Conservation (phyloP, 2,113 vertebrate genomes). For the Forbesichthys papilliferus region DNA sequence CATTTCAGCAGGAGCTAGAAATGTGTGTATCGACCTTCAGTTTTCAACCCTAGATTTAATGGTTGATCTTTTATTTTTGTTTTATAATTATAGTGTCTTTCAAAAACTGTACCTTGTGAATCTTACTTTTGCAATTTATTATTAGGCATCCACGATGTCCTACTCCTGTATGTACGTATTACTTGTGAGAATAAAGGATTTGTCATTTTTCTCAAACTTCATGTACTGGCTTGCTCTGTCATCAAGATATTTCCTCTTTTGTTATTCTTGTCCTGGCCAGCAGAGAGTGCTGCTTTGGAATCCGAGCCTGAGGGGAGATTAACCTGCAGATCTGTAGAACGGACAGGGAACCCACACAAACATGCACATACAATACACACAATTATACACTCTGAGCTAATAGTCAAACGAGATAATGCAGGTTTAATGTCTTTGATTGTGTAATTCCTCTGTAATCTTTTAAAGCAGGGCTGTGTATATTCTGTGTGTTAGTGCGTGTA, state of each 20-base stretch:
- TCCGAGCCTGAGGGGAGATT: constrained; percentile 65
- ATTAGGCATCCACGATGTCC: too few species aligned
- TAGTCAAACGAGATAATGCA: constrained; percentile 42
- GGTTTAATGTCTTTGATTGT: constrained; percentile 77
- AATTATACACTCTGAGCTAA: constrained; percentile 28
- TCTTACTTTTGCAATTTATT: too few species aligned
- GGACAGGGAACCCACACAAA: constrained; percentile 22
- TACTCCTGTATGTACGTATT: too few species aligned
- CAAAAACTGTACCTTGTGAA: too few species aligned
- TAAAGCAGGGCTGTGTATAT: constrained; percentile 70
- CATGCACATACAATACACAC: constrained; percentile 31
- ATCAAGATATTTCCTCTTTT: background rate
- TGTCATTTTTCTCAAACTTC: background rate
- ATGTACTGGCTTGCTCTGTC: too few species aligned
- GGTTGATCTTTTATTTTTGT: too few species aligned
- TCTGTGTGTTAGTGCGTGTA: constrained; percentile 30
- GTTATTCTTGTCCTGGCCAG: constrained; percentile 67
- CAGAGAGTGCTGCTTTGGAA: constrained; percentile 65
- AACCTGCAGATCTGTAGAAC: constrained; percentile 58
- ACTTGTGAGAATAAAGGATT: background rate
- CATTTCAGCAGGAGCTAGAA: too few species aligned
- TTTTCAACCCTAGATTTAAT: too few species aligned
- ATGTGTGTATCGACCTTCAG: too few species aligned
- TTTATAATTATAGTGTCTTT: too few species aligned
- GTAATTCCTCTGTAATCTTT: constrained; percentile 83